Conservation (phyloP, 2,888 invertebrate genomes). For the Invenusta paracnida region DNA sequence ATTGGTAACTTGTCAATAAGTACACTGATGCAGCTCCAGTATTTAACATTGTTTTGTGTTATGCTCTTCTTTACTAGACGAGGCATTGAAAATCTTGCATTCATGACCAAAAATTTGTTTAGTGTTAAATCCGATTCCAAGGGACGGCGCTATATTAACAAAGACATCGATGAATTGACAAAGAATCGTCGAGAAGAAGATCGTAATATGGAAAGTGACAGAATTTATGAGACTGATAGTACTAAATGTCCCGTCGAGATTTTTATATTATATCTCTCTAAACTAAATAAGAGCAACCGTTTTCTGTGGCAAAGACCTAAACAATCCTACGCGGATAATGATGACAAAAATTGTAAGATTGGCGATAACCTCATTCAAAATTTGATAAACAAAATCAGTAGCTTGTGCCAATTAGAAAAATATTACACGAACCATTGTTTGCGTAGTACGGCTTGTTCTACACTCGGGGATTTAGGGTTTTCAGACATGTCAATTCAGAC, state of each 20-base stretch:
- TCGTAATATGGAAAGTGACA: not conserved
- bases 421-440: not conserved
- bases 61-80: not conserved
- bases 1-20: not conserved
- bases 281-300: not conserved
- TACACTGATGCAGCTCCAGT: not conserved
- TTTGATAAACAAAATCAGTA: not conserved
- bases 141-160: not conserved
- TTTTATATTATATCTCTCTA: not conserved
- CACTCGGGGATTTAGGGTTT: not conserved
- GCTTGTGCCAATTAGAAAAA: not conserved
- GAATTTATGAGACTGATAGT: not conserved
- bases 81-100: not conserved
- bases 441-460: not conserved
- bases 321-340: not conserved
- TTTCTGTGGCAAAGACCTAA: not conserved
- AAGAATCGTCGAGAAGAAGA: not conserved
- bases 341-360: not conserved
- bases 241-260: not conserved
- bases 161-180: not conserved
- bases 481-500: slow-evolving; percentile 11
- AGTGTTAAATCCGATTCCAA: not conserved
- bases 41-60: not conserved
- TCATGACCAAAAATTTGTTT: not conserved
- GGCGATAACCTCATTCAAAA: not conserved